Conservation (phyloP, 2,888 invertebrate species). For the Glyphotaelius pellucidus region DNA sequence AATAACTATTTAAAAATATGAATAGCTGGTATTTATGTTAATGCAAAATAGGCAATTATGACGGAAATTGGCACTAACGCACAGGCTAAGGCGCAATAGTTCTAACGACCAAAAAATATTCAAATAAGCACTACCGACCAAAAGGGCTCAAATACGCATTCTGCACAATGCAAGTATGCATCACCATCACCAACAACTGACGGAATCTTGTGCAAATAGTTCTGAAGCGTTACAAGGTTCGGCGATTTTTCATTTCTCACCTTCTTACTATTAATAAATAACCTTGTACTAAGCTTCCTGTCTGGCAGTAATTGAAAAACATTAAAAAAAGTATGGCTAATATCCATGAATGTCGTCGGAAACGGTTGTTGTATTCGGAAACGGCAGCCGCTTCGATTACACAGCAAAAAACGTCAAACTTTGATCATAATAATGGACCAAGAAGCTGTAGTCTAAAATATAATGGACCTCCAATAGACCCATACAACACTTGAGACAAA, state of each 20-base stretch:
- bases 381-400: not conserved
- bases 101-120: too few relatives aligned
- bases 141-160: too few relatives aligned
- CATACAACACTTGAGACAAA: not conserved
- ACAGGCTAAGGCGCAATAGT: too few relatives aligned
- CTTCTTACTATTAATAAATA: not conserved
- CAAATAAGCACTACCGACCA: too few relatives aligned
- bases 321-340: not conserved
- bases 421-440: not conserved
- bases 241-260: not conserved
- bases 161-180: too few relatives aligned
- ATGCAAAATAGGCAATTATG: too few relatives aligned
- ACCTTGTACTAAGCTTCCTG: not conserved
- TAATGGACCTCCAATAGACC: too few relatives aligned
- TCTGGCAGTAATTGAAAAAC: not conserved
- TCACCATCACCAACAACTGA: not conserved
- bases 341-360: not conserved
- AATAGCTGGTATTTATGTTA: too few relatives aligned
- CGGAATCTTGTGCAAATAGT: not conserved
- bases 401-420: not conserved
- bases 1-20: too few relatives aligned
- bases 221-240: not conserved
- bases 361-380: slow-evolving; percentile 2
- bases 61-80: too few relatives aligned
- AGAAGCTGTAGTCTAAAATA: not conserved